phyloP scores from a whole-genome alignment of 30 jellyfish, hydroid and myxozoan species.

The Aurelia coerulea region DNA sequence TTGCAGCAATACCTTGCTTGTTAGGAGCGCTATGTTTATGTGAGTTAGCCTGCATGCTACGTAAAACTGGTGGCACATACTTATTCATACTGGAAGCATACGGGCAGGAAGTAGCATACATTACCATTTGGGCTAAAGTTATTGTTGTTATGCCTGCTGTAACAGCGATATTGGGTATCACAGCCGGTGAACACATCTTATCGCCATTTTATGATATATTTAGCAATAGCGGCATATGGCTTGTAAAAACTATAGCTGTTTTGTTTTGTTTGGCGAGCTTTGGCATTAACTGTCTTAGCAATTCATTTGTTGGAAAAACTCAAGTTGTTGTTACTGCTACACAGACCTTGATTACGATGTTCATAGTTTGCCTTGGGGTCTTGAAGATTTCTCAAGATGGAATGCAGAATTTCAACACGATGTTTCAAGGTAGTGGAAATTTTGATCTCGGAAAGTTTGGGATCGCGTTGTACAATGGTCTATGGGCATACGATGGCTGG shows the following conservation, averaged over 20 bases:
- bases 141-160: conserved; percentile 2
- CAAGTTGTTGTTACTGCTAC: neutral
- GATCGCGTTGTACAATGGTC: conserved; percentile 2
- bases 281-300: neutral
- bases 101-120: conserved; percentile 6
- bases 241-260: neutral
- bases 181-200: conserved; percentile 8
- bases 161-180: neutral
- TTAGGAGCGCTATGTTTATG: conserved; percentile 17
- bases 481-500: conserved; percentile 19
- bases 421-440: neutral
- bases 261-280: neutral
- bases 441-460: conserved; percentile 10
- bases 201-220: conserved; percentile 1
- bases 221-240: neutral
- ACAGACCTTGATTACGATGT: neutral
- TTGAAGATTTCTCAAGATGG: neutral
- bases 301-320: neutral
- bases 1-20: conserved; percentile 1
- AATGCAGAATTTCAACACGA: neutral
- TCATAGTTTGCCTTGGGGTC: neutral
- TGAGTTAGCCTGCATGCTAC: conserved; percentile 14
- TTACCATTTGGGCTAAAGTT: neutral
- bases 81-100: conserved; percentile 2
- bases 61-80: conserved; percentile 16